phyloP scores from a whole-genome alignment of 2,797 vertebrate genomes.

The Mycteria americana region DNA sequence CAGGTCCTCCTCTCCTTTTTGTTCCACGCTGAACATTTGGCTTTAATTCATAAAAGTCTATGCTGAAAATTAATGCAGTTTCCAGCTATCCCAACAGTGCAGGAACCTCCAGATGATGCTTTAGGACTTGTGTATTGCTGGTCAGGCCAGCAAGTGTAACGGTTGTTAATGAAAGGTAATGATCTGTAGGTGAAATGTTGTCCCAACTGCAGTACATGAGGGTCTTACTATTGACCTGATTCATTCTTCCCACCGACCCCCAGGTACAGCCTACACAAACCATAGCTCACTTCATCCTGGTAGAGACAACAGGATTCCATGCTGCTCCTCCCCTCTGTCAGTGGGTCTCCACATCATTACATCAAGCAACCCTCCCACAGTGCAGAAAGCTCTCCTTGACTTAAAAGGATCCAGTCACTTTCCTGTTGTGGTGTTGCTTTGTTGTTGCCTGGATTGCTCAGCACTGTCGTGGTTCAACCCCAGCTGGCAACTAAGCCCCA shows the following conservation, averaged over 20 bases:
- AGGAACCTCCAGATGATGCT: not conserved
- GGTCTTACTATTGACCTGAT: not conserved
- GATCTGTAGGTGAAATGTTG: not conserved
- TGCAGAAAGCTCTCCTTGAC: not conserved
- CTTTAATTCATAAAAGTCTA: not conserved
- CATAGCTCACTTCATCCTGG: not conserved
- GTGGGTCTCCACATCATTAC: not conserved
- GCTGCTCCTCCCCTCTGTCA: not conserved
- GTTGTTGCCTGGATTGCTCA: not conserved
- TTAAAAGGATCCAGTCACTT: not conserved
- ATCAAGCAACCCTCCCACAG: not conserved
- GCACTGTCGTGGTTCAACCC: not conserved
- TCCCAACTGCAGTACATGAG: not conserved
- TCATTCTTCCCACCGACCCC: not conserved
- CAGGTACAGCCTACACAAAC: not conserved
- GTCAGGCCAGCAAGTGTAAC: not conserved
- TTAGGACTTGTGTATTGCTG: not conserved
- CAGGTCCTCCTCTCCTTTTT: not conserved
- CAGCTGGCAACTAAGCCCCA: too few relatives aligned
- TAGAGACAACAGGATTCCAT: not conserved
- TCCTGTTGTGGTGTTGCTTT: not conserved
- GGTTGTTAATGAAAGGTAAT: not conserved
- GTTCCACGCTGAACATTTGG: not conserved
- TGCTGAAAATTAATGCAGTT: not conserved
- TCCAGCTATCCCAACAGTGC: not conserved